Evolutionary conservation across 1,140 invertebrate genomes (phyloP), one percentile per base, ranked within the genome.

Genomic region (Drosophila albomicans): DNA sequence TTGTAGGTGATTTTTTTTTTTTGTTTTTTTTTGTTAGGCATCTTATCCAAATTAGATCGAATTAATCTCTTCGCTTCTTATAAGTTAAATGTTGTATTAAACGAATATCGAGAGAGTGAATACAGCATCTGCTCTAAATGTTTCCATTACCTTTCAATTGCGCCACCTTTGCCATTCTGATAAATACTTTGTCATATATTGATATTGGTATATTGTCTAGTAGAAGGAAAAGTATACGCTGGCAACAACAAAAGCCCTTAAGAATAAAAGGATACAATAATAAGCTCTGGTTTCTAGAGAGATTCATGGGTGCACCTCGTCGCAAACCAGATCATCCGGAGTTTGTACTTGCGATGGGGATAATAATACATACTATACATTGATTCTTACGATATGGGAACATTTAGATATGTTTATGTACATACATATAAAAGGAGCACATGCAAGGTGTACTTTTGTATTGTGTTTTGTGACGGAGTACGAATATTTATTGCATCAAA

Each of bases 331-430:
- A 46, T 78, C 58, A 20, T 43, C 13, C 49, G 10, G 62, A 77
- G 75, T 66, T 82, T 82, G 75, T 11, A 38, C 13, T 82, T 84
- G 72, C 81, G 67, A 69, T 63, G 52, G 72, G 72, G 63, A 68
- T 43, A 43, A 5, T 25, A 25, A 25, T 25, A 25, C 20, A 25
- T 25, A 25, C 20, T 25, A 43, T 43, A 43, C n/a, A 56, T 20
- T 15, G 67, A 38, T 16, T 25, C 15, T 62, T 11, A 62, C 28
- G 32, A 51, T 52, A 59, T 56, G 6, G 59, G 32, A 35, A 78
- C 51, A 79, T 16, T 67, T 32, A 58, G 4, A 66, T n/a, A 66
- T 38, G 16, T 16, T 32, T 15, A 25, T 49, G n/a, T 41, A 68
- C 62, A 57, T 58, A 77, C 38, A 63, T 61, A 43, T 48, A 81